Evolutionary conservation across 2,888 invertebrate species (phyloP).

Genomic region (Teinopalpus imperialis): DNA sequence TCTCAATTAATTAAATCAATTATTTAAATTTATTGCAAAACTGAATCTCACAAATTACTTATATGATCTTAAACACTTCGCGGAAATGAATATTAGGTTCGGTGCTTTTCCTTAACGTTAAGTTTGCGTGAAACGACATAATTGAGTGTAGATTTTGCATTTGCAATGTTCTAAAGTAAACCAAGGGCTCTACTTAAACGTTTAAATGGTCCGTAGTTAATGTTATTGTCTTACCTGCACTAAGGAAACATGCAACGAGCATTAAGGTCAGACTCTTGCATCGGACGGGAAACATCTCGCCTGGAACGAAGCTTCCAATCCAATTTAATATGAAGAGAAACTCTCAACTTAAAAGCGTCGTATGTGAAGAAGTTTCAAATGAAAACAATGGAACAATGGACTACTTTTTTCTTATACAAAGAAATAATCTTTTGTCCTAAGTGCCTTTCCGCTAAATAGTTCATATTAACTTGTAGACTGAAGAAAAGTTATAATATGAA

Average conservation of each 20-base stretch:
- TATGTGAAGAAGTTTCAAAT: conserved; percentile 6
- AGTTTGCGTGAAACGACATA: conserved; percentile 8
- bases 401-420: too few relatives aligned
- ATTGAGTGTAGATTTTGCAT: conserved; percentile 11
- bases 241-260: conserved; percentile 26
- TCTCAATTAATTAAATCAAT: too few relatives aligned
- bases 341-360: conserved; percentile 32
- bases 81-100: background rate
- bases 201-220: conserved; percentile 31
- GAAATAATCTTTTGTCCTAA: too few relatives aligned
- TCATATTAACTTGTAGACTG: too few relatives aligned
- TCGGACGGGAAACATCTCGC: conserved; percentile 30
- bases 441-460: too few relatives aligned
- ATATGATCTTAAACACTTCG: background rate
- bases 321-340: conserved; percentile 34
- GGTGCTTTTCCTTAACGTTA: conserved; percentile 8
- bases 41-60: too few relatives aligned
- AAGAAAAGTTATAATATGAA: too few relatives aligned
- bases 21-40: too few relatives aligned
- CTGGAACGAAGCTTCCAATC: conserved; percentile 39
- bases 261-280: conserved; percentile 33
- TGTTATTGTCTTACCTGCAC: conserved; percentile 30
- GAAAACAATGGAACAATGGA: background rate
- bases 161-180: conserved; percentile 16
- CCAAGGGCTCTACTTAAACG: conserved; percentile 24